Base-by-base conservation (phyloP, 2,888 invertebrate species). In the Phasia obesa region DNA sequence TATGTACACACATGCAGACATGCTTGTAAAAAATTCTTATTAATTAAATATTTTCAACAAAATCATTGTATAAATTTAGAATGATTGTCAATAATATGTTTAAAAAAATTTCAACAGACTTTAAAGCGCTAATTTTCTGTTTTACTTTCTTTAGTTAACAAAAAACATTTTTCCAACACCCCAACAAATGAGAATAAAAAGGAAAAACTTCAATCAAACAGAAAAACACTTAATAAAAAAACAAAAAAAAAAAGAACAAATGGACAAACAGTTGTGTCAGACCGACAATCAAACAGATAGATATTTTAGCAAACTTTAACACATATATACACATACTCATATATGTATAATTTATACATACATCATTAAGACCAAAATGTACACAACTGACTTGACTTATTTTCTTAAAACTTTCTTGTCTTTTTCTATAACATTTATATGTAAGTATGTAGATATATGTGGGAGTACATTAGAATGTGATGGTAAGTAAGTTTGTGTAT, bases 351-450 rank as follows among this genome's bases (percentile, higher is more conserved):
- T 35, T 35, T 35, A 35, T 35, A 23, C 21, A 21, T 21, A 76
- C 65, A 77, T 77, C 67, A 47, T 81, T 59, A 67, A 64, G 17
- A 49, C n/a, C 17, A 55, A 59, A 25, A 64, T 64, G 75, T 19
- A 88, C 85, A 86, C 17, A 38, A 60, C 65, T 47, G 67, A 77
- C 60, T 70, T 74, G 75, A 83, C 64, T 75, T 83, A 70, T 83
- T 83, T 79, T 79, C 83, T 83, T 76, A 67, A 25, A 79, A 76
- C 23, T 75, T 71, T 64, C 64, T 51, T 70, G 62, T 38, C 35
- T 51, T 70, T 47, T 62, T 23, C 35, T 77, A 51, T 23, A 78
- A 75, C 59, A 69, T 77, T 75, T 59, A 84, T 55, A 59, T 67
- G 62, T 25, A 81, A n/a, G 15, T 42, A 42, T 15, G 15, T 35